Evolutionary conservation across 1,140 invertebrate species (phyloP).

Genomic region (Aphaenogaster ashmeadi): DNA sequence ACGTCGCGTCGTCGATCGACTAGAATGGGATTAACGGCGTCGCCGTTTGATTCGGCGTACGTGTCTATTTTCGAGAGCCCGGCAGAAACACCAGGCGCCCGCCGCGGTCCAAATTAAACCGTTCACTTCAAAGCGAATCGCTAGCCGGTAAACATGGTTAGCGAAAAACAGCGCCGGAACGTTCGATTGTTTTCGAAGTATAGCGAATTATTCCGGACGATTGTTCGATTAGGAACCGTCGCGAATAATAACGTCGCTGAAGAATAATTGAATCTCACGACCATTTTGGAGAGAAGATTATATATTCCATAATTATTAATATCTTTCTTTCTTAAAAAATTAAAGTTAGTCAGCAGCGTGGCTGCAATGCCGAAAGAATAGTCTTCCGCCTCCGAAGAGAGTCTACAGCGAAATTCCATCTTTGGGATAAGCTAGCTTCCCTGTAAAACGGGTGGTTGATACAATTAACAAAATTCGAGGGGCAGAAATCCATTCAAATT

Average conservation of each 20-base stretch:
- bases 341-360: not conserved
- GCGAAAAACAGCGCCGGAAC: constrained; percentile 20
- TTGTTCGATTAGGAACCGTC: not conserved
- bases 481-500: not conserved
- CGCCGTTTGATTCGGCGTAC: constrained; percentile 36
- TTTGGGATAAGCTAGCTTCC: constrained; percentile 1
- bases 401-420: not conserved
- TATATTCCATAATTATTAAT: not conserved
- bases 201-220: not conserved
- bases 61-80: constrained; percentile 48
- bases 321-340: not conserved
- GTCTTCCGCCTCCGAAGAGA: not conserved
- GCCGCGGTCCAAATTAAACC: constrained; percentile 33
- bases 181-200: constrained; percentile 27
- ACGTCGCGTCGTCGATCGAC: constrained; percentile 43
- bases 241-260: not conserved
- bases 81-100: constrained; percentile 35
- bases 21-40: constrained; percentile 36
- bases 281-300: not conserved
- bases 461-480: constrained; percentile 2
- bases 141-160: constrained; percentile 47
- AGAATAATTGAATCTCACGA: not conserved
- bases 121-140: constrained; percentile 49
- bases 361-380: not conserved
- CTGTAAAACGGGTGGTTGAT: not conserved